Evolutionary conservation across 2,888 invertebrate genomes (phyloP).

Genomic region (Ligdia adustata): DNA sequence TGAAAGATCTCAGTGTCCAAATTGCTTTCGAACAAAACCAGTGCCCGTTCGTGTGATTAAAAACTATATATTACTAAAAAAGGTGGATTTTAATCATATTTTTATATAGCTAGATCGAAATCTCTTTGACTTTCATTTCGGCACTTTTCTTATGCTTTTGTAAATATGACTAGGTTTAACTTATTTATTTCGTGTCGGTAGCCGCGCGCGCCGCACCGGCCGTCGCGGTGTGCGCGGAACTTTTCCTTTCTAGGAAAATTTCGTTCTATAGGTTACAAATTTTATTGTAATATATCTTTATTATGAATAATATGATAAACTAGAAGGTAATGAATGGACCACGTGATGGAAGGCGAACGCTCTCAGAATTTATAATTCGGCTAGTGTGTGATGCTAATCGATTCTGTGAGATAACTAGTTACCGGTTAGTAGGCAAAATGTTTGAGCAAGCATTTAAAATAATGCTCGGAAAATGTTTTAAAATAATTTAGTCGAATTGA

Average conservation of each 20-base stretch:
- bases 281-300: conserved; percentile 79
- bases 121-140: conserved; percentile 69
- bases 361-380: conserved; percentile 79
- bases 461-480: conserved; percentile 69
- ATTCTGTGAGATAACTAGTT: conserved; percentile 66
- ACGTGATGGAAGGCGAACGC: conserved; percentile 72
- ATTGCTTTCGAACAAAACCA: conserved; percentile 74
- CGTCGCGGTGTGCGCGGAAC: conserved; percentile 35
- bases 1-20: conserved; percentile 78
- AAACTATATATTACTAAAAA: conserved; percentile 53
- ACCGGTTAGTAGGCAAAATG: conserved; percentile 75
- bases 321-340: conserved; percentile 78
- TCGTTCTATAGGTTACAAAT: conserved; percentile 82
- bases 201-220: conserved; percentile 34
- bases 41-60: conserved; percentile 78
- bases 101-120: conserved; percentile 76
- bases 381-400: conserved; percentile 65
- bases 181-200: conserved; percentile 73
- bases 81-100: conserved; percentile 72
- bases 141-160: conserved; percentile 78
- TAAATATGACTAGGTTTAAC: conserved; percentile 77
- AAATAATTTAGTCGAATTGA: conserved; percentile 81
- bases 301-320: conserved; percentile 62
- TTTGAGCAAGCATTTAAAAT: conserved; percentile 82
- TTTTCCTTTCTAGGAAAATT: conserved; percentile 76